Conservation (phyloP, 2,888 invertebrate genomes). For the Apodemia duryi region DNA sequence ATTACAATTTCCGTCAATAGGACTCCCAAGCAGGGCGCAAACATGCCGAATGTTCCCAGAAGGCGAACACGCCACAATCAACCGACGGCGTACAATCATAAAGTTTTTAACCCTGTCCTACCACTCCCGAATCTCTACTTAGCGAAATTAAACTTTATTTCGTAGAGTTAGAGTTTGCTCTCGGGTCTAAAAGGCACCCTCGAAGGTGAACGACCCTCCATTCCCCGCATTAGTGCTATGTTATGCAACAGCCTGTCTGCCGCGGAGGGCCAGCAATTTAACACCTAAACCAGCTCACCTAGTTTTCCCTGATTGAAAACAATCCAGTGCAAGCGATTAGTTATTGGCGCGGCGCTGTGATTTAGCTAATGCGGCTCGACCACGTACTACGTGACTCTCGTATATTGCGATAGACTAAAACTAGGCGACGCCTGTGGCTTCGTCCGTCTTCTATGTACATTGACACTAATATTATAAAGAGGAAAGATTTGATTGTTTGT, state of each 20-base stretch:
- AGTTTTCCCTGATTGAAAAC: constrained; percentile 13
- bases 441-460: no score
- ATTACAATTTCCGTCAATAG: constrained; percentile 27
- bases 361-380: not conserved
- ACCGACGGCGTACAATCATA: constrained; percentile 21
- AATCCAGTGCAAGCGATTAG: not conserved
- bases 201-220: constrained; percentile 56
- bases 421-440: no score
- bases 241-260: constrained; percentile 46
- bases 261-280: constrained; percentile 14
- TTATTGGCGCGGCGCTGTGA: not conserved
- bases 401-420: no score
- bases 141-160: constrained; percentile 26
- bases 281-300: constrained; percentile 17
- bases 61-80: constrained; percentile 29
- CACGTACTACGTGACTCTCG: not conserved
- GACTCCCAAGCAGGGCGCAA: constrained; percentile 28
- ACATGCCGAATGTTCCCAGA: constrained; percentile 35
- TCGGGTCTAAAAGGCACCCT: constrained; percentile 18
- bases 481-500: no score
- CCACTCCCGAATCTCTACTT: not conserved
- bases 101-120: constrained; percentile 19
- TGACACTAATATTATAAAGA: no score
- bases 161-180: constrained; percentile 28
- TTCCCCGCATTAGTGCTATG: constrained; percentile 34